Evolutionary conservation across 2,797 vertebrate genomes (phyloP), one percentile per base, ranked within the genome.

Genomic region (Ibycter americanus): DNA sequence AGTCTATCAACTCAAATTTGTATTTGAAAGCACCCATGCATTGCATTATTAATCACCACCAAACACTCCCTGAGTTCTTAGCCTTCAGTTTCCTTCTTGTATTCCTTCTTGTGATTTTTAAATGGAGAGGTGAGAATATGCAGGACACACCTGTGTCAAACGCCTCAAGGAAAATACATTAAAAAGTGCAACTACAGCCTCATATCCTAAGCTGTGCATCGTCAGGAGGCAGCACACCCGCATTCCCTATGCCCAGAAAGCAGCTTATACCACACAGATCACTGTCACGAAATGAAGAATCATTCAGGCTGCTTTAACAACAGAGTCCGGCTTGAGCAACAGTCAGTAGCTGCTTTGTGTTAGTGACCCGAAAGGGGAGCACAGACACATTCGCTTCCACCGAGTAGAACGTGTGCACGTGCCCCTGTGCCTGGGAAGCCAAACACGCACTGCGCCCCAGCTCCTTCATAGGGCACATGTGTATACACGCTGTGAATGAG

Each of bases 401-500:
- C 12, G 31, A 49, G 17, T 27, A 34, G 34, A 25, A 11, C 19
- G 6, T 4, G 2, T 10, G 51, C 47, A 15, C 0, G 0, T 38
- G 71, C 17, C 86, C 58, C 92, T 42, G 59, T 31, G 61, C 20
- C 42, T 36, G 83, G 29, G 34, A 89, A 84, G 27, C 13, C 58
- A 56, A 85, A 83, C 11, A 9, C 42, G 15, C 36, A 2, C 61
- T 42, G 51, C 55, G 84, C 8, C n/a, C 74, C 59, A 71, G 0
- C 2, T 65, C 38, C 42, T 27, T 7, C 4, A 2, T 1, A 12
- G 59, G 38, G 27, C 5, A 17, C 5, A 16, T 9, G 19, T 26
- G 8, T 14, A 2, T 4, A 42, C 19, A 26, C 0, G 0, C 38
- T 18, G 8, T 1, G 31, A 22, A 29, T 5, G 44, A 21, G 40